phyloP scores from a whole-genome alignment of 2,888 invertebrate genomes.

The Balanococcus diminutus region DNA sequence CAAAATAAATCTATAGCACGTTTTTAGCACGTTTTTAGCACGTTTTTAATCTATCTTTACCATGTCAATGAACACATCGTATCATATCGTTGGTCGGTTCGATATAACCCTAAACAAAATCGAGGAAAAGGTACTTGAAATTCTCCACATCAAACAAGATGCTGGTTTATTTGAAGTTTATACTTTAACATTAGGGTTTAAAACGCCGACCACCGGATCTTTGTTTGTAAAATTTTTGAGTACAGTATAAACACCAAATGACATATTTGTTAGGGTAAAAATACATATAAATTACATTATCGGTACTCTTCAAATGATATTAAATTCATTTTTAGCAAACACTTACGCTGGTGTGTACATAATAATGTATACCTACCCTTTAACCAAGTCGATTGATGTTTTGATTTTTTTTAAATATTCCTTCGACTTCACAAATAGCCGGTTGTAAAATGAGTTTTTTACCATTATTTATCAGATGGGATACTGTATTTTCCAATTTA shows the following conservation, averaged over 20 bases:
- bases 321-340: constrained; percentile 35
- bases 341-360: constrained; percentile 5
- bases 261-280: constrained; percentile 45
- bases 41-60: too few relatives aligned
- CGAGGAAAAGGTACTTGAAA: constrained; percentile 31
- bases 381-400: not conserved
- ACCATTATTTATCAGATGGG: too few relatives aligned
- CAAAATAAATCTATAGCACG: too few relatives aligned
- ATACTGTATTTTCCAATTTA: too few relatives aligned
- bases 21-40: too few relatives aligned
- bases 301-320: constrained; percentile 14
- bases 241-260: constrained; percentile 39
- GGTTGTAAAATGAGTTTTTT: too few relatives aligned
- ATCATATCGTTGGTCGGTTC: not conserved
- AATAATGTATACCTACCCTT: constrained; percentile 17
- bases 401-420: not conserved
- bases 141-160: constrained; percentile 37
- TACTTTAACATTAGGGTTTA: constrained; percentile 13
- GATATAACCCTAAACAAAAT: constrained; percentile 24
- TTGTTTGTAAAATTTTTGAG: constrained; percentile 45
- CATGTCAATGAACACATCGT: not conserved
- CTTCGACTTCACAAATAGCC: too few relatives aligned
- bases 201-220: constrained; percentile 20
- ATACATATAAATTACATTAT: constrained; percentile 49
- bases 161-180: constrained; percentile 38